Base-by-base conservation (phyloP, 2,797 vertebrate species). In the Mergus octosetaceus region DNA sequence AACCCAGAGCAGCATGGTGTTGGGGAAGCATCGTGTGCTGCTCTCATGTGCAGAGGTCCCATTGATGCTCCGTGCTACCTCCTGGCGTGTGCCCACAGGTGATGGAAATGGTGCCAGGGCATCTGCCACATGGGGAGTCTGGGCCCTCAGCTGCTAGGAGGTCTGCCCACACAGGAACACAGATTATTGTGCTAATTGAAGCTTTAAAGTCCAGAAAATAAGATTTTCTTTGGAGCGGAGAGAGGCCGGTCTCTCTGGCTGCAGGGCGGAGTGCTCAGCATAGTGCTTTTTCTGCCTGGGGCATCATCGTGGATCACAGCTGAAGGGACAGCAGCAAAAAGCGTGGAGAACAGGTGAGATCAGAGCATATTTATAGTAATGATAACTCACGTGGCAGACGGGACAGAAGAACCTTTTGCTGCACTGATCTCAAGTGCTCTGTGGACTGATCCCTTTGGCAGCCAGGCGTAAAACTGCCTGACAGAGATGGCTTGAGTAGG, bases 301-400 rank as follows among this genome's bases (percentile, higher is more conserved):
- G 13, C 25, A 21, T 10, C 32, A 14, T 53, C 1, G 1, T 10
- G n/a, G 18, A 54, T 14, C 16, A 1, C 47, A 57, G 19, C 36
- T 47, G 20, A 16, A 10, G 8, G 47, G 80, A 85, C 72, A 78
- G 13, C 27, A 84, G 28, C 13, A 34, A 39, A 69, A 61, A 2
- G 3, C 0, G 0, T 9, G n/a, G 47, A 45, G 49, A 60, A 17
- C 1, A 5, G 3, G 4, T 39, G 78, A 66, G 36, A 11, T 69
- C 15, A 41, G 62, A 64, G 58, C 18, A 16, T 36, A 1, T 36
- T 64, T 76, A 14, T 18, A 41, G 14, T 6, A 7, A 6, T 32
- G 32, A 20, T 20, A 0, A 12, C 13, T 43, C 5, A 13, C 22
- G 53, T 6, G 0, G 6, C 20, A 49, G 18, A 6, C 6, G 18